Conservation (phyloP, 2,888 invertebrate species). For the Stictocephala bisonia region DNA sequence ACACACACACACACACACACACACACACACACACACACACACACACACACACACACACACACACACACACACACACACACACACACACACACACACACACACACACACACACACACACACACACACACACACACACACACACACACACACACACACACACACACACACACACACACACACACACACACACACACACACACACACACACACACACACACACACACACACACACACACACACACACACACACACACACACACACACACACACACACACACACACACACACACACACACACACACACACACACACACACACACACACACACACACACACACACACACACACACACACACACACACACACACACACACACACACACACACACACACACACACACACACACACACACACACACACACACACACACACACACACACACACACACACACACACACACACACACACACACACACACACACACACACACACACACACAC, state of each 20-base stretch:
- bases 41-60: no score
- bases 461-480: slow-evolving; percentile 6
- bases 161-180: not conserved
- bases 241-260: not conserved
- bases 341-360: not conserved
- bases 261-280: slow-evolving; percentile 3
- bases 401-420: not conserved
- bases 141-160: not conserved
- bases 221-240: not conserved
- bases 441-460: slow-evolving; percentile 2
- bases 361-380: slow-evolving; percentile 13
- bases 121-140: no score
- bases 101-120: no score
- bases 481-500: slow-evolving; percentile 1
- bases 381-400: slow-evolving; percentile 5
- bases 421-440: not conserved
- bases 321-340: slow-evolving; percentile 2
- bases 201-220: not conserved
- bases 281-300: not conserved
- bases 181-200: not conserved
- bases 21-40: no score
- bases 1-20: no score
- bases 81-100: no score
- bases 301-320: slow-evolving; percentile 13
- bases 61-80: no score